Base-by-base conservation (phyloP, 2,113 vertebrate genomes). In the Panurus biarmicus region DNA sequence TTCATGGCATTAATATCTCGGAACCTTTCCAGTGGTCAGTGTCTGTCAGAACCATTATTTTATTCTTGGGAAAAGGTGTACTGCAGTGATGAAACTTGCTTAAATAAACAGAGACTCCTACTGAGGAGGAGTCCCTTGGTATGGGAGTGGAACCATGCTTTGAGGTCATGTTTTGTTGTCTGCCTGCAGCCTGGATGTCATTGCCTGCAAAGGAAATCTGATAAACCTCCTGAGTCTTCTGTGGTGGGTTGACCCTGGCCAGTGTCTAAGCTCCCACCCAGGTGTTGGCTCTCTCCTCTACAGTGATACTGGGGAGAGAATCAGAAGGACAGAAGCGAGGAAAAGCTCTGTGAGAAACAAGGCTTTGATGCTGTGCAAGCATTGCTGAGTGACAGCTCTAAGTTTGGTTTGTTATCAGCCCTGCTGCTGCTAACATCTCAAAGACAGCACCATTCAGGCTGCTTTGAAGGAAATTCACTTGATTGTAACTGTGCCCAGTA, bases 301-400 rank as follows among this genome's bases (percentile, higher is more conserved):
- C 35, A 56, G 21, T 0, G 0, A 13, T 24, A 9, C 0, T 33
- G 33, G 35, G 26, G 29, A 56, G 16, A 26, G 23, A 64, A 51
- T 62, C 6, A 6, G 21, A 67, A 72, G n/a, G 44, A 10, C 65
- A 71, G 42, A 87, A 71, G 12, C 26, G 44, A 56, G 48, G 61
- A 67, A 51, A 67, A 67, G 26, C 28, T 21, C 33, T 11, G n/a
- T 38, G 48, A 60, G 75, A 72, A 73, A 31, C 40, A 26, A 18
- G 20, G 26, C 45, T 24, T 51, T 56, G 69, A 16, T 66, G 35
- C 24, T 79, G 23, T 51, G 36, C 40, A 51, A 47, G 23, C 29
- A 14, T 11, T 74, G 51, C 74, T 66, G 38, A 62, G 26, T 4
- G 6, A 25, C 38, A 77, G 35, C 45, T 85, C 11, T 25, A 45